Base-by-base conservation (phyloP, 1,140 invertebrate species). In the Vanessa atalanta region DNA sequence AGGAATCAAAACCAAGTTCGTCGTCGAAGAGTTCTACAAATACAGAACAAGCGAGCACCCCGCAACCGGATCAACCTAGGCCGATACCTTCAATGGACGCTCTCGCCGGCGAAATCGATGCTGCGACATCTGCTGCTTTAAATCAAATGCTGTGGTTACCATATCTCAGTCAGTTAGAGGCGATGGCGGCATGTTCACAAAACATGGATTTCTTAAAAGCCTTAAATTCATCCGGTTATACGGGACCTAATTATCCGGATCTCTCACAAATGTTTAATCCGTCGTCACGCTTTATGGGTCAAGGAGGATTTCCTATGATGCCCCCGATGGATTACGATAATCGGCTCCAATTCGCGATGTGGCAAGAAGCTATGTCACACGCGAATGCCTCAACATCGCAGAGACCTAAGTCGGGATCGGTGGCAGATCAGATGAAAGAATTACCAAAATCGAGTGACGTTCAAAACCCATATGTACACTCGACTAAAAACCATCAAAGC, bases 61-160 rank as follows among this genome's bases (percentile, higher is more conserved):
- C 78, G 11, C 84, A 87, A 60, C 83, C 83, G 8, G 85, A 89
- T 65, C 87, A 88, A 23, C 85, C 85, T 0, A 88, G 87, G 71
- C 87, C 86, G 8, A 88, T 90, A 57, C 87, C 88, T 1, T 88
- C 88, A 11, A 89, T 91, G 78, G 89, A 90, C 55, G 87, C 93
- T 48, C 83, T 95, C 31, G 94, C 94, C 1, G 93, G 93, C 43
- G 95, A 96, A 67, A 94, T 95, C 64, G 95, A 96, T 83, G 94
- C 95, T 26, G 95, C 95, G 1, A 95, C 95, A 2, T 93, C 95
- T 50, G 95, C 94, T 13, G 94, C 95, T 3, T 90, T 96, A n/a
- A 95, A 95, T 81, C 95, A 95, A 83, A 95, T 96, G 95, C 79
- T 96, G 43, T 96, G 95, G 95, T 80, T 96, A 47, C 95, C 95